These are phyloP conservation scores for Drosophila bocqueti DNA, from an alignment of 1,140 invertebrate species.

Conservation along the genomic window DNA sequence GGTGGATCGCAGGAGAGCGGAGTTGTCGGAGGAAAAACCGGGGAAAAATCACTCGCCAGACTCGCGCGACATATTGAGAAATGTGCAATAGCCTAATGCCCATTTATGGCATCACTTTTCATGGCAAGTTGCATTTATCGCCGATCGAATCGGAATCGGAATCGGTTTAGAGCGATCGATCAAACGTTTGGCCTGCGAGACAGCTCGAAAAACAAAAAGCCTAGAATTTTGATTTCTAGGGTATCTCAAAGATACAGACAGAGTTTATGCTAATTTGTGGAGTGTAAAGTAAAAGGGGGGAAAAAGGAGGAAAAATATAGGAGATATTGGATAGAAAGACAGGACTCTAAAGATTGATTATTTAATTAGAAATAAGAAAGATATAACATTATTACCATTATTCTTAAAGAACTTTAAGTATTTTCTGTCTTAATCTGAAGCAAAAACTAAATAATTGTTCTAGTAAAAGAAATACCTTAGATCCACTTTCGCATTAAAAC, in stretches of 20 bases:
- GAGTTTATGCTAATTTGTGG: conserved; percentile 16
- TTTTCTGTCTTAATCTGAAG: no score
- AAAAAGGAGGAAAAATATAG: neutral
- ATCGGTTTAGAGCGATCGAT: conserved; percentile 64
- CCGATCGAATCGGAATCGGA: conserved; percentile 57
- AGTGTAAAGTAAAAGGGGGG: conserved; percentile 4
- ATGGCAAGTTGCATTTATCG: conserved; percentile 85
- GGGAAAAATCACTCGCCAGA: conserved; percentile 78
- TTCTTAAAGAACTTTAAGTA: no score
- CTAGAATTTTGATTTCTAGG: conserved; percentile 8
- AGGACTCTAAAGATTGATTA: neutral
- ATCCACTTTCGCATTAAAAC: no score
- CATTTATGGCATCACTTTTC: conserved; percentile 83
- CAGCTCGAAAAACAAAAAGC: conserved; percentile 31
- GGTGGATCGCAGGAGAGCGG: neutral
- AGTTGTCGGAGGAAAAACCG: conserved; percentile 20
- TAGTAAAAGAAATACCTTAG: neutral
- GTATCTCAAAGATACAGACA: neutral
- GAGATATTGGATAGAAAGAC: neutral
- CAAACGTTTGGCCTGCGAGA: conserved; percentile 32
- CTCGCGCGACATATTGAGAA: conserved; percentile 85
- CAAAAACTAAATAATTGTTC: neutral
- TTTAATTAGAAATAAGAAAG: neutral
- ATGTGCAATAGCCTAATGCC: conserved; percentile 85
- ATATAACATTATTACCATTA: neutral